phyloP scores from a whole-genome alignment of 2,888 invertebrate species.

The Sepioteuthis lessoniana region DNA sequence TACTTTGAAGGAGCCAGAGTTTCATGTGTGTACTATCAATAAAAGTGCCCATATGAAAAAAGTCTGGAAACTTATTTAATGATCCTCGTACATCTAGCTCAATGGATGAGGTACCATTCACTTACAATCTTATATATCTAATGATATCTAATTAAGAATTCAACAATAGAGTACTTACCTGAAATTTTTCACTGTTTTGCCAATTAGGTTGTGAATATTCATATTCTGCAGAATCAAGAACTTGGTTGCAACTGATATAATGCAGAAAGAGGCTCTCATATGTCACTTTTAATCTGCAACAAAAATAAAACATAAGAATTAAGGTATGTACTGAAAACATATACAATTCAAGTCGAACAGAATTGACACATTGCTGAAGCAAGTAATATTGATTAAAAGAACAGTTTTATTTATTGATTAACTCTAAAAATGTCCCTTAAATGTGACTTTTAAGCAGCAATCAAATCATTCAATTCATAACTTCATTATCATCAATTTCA shows the following conservation, averaged over 20 bases:
- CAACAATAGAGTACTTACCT: constrained; percentile 54
- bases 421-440: too few species aligned
- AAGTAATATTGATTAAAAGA: not conserved
- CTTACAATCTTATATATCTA: too few species aligned
- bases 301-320: constrained; percentile 34
- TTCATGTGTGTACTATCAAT: too few species aligned
- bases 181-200: constrained; percentile 56
- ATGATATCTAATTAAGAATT: too few species aligned
- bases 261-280: constrained; percentile 89
- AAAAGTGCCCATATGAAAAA: too few species aligned
- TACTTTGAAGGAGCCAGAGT: too few species aligned
- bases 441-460: too few species aligned
- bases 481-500: too few species aligned
- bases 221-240: constrained; percentile 70
- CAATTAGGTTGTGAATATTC: constrained; percentile 60
- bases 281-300: constrained; percentile 84
- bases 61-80: too few species aligned
- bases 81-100: too few species aligned
- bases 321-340: not conserved
- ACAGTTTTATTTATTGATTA: not conserved
- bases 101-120: too few species aligned
- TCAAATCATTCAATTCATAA: too few species aligned
- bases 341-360: not conserved
- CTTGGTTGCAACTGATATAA: constrained; percentile 80
- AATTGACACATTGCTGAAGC: not conserved